Evolutionary conservation across 2,888 invertebrate genomes (phyloP), one percentile per base, ranked within the genome.

Genomic region (Cryptocephalus primarius): DNA sequence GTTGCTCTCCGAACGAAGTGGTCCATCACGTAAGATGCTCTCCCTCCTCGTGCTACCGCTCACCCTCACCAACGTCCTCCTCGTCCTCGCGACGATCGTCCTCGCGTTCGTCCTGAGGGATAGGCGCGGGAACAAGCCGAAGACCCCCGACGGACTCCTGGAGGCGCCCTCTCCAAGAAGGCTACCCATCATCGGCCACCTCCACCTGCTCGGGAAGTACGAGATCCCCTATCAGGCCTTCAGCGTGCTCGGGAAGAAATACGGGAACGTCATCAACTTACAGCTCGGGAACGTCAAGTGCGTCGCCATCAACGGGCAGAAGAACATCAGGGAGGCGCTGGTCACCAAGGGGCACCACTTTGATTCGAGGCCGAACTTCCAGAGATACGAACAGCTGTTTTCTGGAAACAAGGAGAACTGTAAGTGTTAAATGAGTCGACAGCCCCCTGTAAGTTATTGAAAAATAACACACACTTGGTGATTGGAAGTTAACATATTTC

Each of bases 391-490:
- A 51, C 68, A 74, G 42, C 73, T 83, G 13, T 83, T 83, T 66
- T 73, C 75, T 46, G 81, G 80, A 38, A 73, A 80, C 63, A 79
- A 79, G 60, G 76, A 81, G 59, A 80, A 81, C 62, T 82, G 83
- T 83, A 72, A 81, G 82, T 75, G 52, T 10, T 43, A 34, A n/a
- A n/a, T n/a, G n/a, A n/a, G n/a, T n/a, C n/a, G n/a, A n/a, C n/a
- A n/a, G n/a, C n/a, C n/a, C n/a, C n/a, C n/a, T n/a, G n/a, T n/a
- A n/a, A n/a, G n/a, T n/a, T n/a, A n/a, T 33, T 12, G 36, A 2
- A n/a, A 48, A 32, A 8, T 36, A 33, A 39, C 11, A 36, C 12
- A 31, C n/a, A n/a, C n/a, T n/a, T n/a, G n/a, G n/a, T n/a, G n/a
- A n/a, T n/a, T n/a, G n/a, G n/a, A n/a, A n/a, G n/a, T n/a, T n/a